Evolutionary conservation across 2,113 vertebrate species (phyloP).

Genomic region (Bubalus kerabau): DNA sequence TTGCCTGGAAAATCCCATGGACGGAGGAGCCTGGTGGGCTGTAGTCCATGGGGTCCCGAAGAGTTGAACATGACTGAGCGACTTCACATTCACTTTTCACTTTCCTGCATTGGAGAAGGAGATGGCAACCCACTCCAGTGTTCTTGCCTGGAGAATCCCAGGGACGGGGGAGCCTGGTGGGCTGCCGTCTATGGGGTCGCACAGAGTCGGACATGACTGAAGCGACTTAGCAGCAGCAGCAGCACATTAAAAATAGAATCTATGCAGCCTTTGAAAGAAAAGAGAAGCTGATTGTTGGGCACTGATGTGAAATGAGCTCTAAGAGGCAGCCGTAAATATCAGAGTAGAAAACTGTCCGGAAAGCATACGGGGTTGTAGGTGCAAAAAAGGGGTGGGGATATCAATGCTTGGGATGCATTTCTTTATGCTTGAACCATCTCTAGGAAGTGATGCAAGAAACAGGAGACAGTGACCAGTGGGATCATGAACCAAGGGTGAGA

Average conservation of each 20-base stretch:
- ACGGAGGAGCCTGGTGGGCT: too few species aligned
- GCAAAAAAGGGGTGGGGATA: background rate
- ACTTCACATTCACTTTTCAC: too few species aligned
- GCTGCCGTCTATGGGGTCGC: too few species aligned
- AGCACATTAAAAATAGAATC: background rate
- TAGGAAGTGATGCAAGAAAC: background rate
- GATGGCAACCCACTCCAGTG: too few species aligned
- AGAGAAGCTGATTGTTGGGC: background rate
- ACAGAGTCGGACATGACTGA: too few species aligned
- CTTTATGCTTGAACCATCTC: background rate
- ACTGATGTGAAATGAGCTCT: background rate
- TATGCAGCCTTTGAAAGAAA: background rate
- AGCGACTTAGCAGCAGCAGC: too few species aligned
- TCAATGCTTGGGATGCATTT: fast-evolving
- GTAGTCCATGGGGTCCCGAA: too few species aligned
- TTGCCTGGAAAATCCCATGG: too few species aligned
- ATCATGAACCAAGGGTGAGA: fast-evolving
- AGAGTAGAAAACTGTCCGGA: background rate
- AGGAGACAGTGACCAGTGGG: background rate
- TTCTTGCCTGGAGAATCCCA: too few species aligned
- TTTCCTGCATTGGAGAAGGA: too few species aligned
- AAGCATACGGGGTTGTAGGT: fast-evolving
- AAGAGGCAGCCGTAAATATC: fast-evolving
- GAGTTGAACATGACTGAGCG: too few species aligned
- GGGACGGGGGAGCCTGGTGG: too few species aligned